Evolutionary conservation across 2,113 vertebrate species (phyloP).

Genomic region (Hippopotamus amphibius): DNA sequence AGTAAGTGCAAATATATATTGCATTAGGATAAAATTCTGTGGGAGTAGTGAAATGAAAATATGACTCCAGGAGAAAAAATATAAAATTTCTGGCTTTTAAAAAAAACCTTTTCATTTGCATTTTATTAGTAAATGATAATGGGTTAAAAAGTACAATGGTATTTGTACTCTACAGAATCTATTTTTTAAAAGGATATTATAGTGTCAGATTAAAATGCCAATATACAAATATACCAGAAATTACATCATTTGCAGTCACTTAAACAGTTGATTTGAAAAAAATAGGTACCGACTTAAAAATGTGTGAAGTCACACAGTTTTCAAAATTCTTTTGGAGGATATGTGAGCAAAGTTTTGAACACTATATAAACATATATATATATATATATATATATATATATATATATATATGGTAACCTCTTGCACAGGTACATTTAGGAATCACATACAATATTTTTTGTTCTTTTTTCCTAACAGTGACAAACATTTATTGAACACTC

Average conservation of each 20-base stretch:
- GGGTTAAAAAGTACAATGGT: neutral
- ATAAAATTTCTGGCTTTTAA: neutral
- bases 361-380: neutral
- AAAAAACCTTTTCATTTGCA: neutral
- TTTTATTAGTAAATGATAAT: neutral
- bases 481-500: neutral
- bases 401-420: neutral
- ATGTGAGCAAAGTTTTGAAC: neutral
- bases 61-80: neutral
- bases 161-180: neutral
- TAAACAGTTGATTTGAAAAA: neutral
- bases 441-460: neutral
- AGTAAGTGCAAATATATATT: neutral
- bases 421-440: neutral
- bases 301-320: neutral
- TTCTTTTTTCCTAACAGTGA: neutral
- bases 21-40: neutral
- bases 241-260: neutral
- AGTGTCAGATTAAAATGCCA: neutral
- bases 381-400: neutral
- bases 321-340: neutral
- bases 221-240: neutral
- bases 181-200: neutral
- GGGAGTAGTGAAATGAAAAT: neutral
- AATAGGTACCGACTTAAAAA: neutral